These are phyloP conservation scores for Aphelocoma coerulescens DNA, from an alignment of 2,113 vertebrate genomes.

Conservation along the genomic window DNA sequence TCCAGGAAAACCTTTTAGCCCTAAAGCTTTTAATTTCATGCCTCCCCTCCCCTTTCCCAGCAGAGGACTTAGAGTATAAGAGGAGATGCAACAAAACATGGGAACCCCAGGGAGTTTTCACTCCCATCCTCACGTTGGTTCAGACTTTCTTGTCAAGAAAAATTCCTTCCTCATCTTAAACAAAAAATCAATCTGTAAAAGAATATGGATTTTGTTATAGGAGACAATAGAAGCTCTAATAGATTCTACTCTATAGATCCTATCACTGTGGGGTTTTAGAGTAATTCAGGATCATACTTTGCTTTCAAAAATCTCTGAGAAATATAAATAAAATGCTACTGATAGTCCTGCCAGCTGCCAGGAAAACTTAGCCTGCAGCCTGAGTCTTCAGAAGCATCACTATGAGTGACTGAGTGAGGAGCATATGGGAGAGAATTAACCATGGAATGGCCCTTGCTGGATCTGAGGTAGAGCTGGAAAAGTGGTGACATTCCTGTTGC, in stretches of 20 bases:
- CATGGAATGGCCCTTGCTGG: not conserved
- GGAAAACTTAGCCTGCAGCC: not conserved
- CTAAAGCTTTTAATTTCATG: not conserved
- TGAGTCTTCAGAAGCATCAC: not conserved
- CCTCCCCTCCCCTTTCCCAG: not conserved
- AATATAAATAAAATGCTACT: not conserved
- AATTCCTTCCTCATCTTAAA: not conserved
- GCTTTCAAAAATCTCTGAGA: not conserved
- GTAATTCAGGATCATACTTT: not conserved
- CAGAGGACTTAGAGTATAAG: not conserved
- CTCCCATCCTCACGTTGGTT: not conserved
- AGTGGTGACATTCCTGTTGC: accelerated
- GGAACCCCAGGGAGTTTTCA: not conserved
- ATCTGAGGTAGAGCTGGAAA: not conserved
- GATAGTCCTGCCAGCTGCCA: not conserved
- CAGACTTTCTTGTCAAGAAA: not conserved
- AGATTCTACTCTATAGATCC: not conserved
- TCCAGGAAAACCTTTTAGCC: not conserved
- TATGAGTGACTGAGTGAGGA: not conserved
- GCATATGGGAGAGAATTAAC: not conserved
- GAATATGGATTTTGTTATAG: not conserved
- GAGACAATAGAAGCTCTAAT: not conserved
- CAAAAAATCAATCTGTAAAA: not conserved
- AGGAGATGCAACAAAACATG: not conserved
- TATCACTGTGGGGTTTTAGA: not conserved